Base-by-base conservation (phyloP, 2,888 invertebrate genomes). In the Octonoba sinensis region DNA sequence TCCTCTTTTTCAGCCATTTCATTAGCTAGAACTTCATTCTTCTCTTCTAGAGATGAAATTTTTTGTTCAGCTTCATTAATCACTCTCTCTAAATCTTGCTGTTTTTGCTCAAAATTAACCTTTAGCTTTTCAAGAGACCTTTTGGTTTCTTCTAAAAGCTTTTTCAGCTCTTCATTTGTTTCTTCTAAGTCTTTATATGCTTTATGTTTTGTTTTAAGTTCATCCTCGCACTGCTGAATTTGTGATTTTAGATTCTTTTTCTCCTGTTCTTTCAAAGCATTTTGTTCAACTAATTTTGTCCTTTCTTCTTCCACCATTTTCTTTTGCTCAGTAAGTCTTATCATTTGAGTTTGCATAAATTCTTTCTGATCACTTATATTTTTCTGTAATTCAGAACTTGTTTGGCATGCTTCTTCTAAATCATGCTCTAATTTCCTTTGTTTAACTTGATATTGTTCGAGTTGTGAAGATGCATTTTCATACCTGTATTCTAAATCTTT, bases 301-400 rank as follows among this genome's bases (percentile, higher is more conserved):
- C 64, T 73, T 47, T 81, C 79, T 22, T 81, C 79, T 56, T 81
- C 79, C 16, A 69, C 27, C 47, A 22, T 64, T 62, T 47, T 81
- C 62, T 81, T 81, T 27, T 81, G 79, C 12, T 81, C 73, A 18
- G 16, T 54, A n/a, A 73, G 15, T n/a, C 73, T 73, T 13, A 54
- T 62, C 56, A 81, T 54, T 27, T 73, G 79, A 18, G 64, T 56
- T 18, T 67, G 60, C 54, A 62, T 60, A 3, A 81, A 27, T 47
- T 81, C 79, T 27, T 51, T 67, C 51, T 81, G 73, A 20, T 81
- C 79, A 22, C 36, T 73, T 16, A 46, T 27, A 13, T 27, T 44
- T 27, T 73, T 60, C 49, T 74, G 60, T 4, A 73, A 20, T 36
- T 73, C 79, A 20, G 36, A 62, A n/a, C 73, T 62, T 36, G 62